Conservation (phyloP, 1,140 invertebrate species). For the Heliconius hermathena region DNA sequence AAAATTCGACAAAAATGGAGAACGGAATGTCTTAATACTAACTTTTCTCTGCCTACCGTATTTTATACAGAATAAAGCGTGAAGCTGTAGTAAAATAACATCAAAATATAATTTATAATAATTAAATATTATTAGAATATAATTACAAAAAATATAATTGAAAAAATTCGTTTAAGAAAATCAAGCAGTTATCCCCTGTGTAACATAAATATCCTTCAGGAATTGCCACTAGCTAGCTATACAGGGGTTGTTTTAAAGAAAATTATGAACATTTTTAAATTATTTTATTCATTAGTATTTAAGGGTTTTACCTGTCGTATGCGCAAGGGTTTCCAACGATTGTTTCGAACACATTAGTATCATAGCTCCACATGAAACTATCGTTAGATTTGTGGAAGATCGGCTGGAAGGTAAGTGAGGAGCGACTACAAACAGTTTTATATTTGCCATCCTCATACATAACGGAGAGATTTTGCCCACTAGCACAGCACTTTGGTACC, state of each 20-base stretch:
- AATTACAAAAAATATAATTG: neutral
- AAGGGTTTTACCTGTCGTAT: constrained; percentile 77
- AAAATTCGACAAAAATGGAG: too few species aligned
- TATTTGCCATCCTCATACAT: constrained; percentile 67
- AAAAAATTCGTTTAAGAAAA: neutral
- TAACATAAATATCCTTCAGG: neutral
- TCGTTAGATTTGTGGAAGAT: constrained; percentile 81
- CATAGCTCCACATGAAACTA: constrained; percentile 77
- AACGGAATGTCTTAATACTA: too few species aligned
- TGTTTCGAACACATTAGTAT: constrained; percentile 78
- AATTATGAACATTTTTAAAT: constrained; percentile 27
- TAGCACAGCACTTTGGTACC: constrained; percentile 77
- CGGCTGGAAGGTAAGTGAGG: constrained; percentile 75
- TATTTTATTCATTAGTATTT: neutral
- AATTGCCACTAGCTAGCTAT: neutral
- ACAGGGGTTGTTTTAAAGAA: constrained; percentile 1
- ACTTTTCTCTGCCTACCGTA: too few species aligned
- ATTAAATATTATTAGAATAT: neutral
- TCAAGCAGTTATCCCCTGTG: neutral
- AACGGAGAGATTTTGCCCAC: constrained; percentile 71
- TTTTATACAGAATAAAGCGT: too few species aligned
- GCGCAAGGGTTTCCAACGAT: constrained; percentile 82
- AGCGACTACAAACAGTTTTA: constrained; percentile 73
- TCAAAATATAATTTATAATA: neutral
- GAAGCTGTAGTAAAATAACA: neutral